phyloP scores from a whole-genome alignment of 2,797 vertebrate species.

The Hephaestus fuliginosus region DNA sequence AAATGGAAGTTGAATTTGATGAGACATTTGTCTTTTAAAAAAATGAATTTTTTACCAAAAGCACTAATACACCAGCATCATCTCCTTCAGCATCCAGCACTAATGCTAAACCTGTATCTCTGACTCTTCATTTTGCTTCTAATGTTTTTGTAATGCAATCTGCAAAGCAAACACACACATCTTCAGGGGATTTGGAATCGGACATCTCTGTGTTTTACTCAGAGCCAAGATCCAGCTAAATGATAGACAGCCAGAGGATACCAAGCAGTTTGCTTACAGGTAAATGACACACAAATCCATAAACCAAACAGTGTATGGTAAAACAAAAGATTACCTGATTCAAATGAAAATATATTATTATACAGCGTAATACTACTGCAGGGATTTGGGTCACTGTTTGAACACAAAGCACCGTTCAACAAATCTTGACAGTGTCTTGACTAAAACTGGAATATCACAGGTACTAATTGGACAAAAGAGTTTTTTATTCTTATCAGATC shows the following conservation, averaged over 20 bases:
- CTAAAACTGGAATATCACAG: constrained; percentile 4
- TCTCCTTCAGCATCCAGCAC: neutral
- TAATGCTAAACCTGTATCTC: constrained; percentile 8
- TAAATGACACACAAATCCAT: constrained; percentile 8
- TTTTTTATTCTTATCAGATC: neutral
- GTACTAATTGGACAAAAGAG: neutral
- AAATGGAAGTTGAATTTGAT: neutral
- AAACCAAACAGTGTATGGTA: neutral
- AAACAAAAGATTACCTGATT: neutral
- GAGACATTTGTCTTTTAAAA: neutral
- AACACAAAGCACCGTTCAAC: neutral
- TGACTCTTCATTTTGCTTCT: constrained; percentile 3
- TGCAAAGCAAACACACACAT: constrained; percentile 27
- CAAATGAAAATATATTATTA: neutral
- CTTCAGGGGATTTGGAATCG: constrained; percentile 15
- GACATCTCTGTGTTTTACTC: constrained; percentile 23
- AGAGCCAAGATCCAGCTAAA: constrained; percentile 24
- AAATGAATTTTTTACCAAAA: neutral
- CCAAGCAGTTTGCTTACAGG: constrained; percentile 5
- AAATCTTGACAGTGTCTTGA: constrained; percentile 4
- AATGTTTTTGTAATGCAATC: constrained; percentile 6
- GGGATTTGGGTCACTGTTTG: constrained; percentile 23
- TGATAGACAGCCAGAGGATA: constrained; percentile 12
- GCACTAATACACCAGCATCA: neutral
- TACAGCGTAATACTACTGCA: neutral